A percentile compares a stretch with the other conserved stretches of the same genome.
Conservation (phyloP, 1,140 invertebrate species). For the Ooceraea biroi region DNA sequence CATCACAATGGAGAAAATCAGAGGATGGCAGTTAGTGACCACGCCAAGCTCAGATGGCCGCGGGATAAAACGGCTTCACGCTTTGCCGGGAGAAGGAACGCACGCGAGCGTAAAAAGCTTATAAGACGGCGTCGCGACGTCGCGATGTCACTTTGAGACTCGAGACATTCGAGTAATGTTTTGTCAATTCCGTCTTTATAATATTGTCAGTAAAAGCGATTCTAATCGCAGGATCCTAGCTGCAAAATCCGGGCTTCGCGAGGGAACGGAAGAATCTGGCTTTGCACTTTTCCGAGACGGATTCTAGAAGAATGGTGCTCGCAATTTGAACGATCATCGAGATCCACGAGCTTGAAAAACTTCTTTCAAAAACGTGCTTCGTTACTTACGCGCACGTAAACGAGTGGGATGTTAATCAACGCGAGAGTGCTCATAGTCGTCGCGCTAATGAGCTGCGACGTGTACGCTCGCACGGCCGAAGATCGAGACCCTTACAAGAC, state of each 20-base stretch:
- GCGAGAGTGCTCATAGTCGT: conserved; percentile 64
- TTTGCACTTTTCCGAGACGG: neutral
- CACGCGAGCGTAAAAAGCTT: conserved; percentile 60
- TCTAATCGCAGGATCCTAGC: no score
- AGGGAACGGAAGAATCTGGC: neutral
- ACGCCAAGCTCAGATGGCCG: conserved; percentile 63
- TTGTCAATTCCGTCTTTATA: neutral
- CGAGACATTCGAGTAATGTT: neutral
- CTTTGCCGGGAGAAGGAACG: conserved; percentile 58
- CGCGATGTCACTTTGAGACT: conserved; percentile 31
- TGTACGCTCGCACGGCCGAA: conserved; percentile 68
- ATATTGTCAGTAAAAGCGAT: neutral
- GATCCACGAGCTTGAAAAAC: neutral
- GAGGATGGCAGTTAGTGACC: conserved; percentile 55
- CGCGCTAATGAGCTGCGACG: conserved; percentile 64
- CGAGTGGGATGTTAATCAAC: conserved; percentile 28
- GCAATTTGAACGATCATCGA: neutral
- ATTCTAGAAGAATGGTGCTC: conserved; percentile 7
- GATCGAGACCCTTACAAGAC: conserved; percentile 55
- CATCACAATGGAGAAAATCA: conserved; percentile 78
- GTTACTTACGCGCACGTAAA: neutral
- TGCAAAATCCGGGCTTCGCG: neutral
- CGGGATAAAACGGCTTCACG: conserved; percentile 68
- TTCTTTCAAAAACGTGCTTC: neutral
- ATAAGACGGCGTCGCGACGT: neutral